Percentiles rank a stretch among this genome's conserved stretches.
phyloP scores from a whole-genome alignment of 2,797 vertebrate genomes.

The Pitangus sulphuratus region DNA sequence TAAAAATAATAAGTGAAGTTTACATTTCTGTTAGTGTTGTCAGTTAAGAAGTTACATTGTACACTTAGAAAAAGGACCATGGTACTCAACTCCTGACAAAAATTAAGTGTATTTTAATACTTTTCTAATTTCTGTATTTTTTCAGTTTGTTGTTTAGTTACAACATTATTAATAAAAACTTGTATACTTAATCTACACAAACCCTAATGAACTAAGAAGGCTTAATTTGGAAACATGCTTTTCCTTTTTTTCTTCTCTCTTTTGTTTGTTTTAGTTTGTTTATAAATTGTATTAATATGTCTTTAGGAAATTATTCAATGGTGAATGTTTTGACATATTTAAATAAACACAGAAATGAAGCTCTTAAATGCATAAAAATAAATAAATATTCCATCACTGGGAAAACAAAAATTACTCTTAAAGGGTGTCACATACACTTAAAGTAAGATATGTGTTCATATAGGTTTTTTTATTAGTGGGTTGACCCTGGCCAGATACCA shows the following conservation, averaged over 20 bases:
- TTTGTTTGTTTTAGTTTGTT: background rate
- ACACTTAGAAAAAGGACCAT: background rate
- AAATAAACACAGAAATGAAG: background rate
- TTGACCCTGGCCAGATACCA: no score
- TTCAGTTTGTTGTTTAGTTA: background rate
- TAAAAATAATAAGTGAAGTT: background rate
- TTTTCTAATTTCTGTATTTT: background rate
- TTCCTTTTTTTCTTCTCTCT: background rate
- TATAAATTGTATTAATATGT: background rate
- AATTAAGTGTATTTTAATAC: background rate
- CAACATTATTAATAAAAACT: background rate
- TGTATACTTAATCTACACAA: background rate
- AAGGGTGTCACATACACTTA: background rate
- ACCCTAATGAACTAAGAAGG: background rate
- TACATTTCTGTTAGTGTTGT: background rate
- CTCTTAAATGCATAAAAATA: background rate
- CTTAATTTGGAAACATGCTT: background rate
- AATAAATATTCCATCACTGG: background rate
- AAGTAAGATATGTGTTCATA: background rate
- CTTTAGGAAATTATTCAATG: background rate
- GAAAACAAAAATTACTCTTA: background rate
- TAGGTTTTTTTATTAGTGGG: background rate
- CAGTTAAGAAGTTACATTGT: background rate
- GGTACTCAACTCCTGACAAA: background rate
- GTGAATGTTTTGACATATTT: background rate